Evolutionary conservation across 2,888 invertebrate genomes (phyloP), one percentile per base, ranked within the genome.

Genomic region (Luperina testacea): DNA sequence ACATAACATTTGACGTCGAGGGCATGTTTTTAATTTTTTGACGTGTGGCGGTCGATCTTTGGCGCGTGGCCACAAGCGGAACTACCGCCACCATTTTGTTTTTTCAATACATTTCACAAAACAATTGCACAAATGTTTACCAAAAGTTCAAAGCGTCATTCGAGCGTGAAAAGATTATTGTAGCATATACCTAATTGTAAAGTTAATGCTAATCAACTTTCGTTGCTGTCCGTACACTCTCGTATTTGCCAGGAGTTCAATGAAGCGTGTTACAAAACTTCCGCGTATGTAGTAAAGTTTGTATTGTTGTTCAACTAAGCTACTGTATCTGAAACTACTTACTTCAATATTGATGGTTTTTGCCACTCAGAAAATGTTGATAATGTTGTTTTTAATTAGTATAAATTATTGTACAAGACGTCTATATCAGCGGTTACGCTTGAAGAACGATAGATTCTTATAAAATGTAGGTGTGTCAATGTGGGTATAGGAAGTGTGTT

Each of bases 271-370:
- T 59, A 15, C 0, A 24, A 65, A 65, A 73, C 51, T 87, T 78
- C 67, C 73, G 70, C 57, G 17, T 86, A 48, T 51, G 24, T 65
- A 48, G 51, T 80, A 70, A 72, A 61, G 51, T 82, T 82, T 78
- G 32, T 32, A 15, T n/a, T 71, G 70, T 53, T 32, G 24, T 63
- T 63, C 0, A 65, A 65, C 5, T 3, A 9, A 67, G n/a, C 70
- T 82, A 51, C 82, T 75, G 27, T 81, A n/a, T 72, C 38, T 59
- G 32, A 13, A 53, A 9, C 32, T 53, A 67, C 73, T 63, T 53
- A 65, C 72, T 63, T 61, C 42, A 32, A 27, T 17, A 59, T 45
- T 53, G 1, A 80, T 59, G 17, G 8, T 57, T 64, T 57, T 78
- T 67, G n/a, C 53, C 15, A 59, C 38, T 81, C 20, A 7, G 42